Percentiles rank a stretch among this genome's conserved stretches.
phyloP scores from a whole-genome alignment of 2,888 invertebrate species.

The Sialis fuliginosa region DNA sequence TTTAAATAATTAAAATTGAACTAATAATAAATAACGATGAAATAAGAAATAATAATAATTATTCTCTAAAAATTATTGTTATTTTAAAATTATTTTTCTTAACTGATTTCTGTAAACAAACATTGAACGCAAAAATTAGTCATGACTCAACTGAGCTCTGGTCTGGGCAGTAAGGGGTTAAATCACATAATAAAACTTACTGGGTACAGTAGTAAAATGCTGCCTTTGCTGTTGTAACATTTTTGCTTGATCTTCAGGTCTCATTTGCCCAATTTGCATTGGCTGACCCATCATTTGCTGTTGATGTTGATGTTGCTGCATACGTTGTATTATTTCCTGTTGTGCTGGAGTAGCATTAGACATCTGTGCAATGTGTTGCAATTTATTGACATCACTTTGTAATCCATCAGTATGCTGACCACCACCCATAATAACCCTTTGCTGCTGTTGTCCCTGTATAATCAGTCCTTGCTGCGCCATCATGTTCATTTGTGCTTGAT shows the following conservation, averaged over 20 bases:
- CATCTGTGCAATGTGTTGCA: conserved; percentile 20
- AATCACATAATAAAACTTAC: conserved; percentile 33
- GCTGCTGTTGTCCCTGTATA: conserved; percentile 8
- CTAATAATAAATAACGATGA: no score
- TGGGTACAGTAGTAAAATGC: conserved; percentile 20
- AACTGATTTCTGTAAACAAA: no score
- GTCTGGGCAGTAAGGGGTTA: conserved; percentile 32
- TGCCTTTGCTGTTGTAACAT: conserved; percentile 16
- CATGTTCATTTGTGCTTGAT: not conserved
- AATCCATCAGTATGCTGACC: not conserved
- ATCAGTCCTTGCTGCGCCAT: conserved; percentile 7
- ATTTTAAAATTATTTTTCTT: no score
- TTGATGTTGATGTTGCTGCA: conserved; percentile 13
- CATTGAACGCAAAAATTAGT: no score
- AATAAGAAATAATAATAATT: no score
- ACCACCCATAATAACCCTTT: conserved; percentile 7
- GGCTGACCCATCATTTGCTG: conserved; percentile 5
- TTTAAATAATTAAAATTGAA: no score
- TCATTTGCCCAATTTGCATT: conserved; percentile 7
- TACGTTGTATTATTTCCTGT: conserved; percentile 13
- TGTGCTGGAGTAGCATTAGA: conserved; percentile 20
- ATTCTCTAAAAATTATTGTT: no score
- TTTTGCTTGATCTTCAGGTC: conserved; percentile 9
- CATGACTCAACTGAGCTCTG: no score
- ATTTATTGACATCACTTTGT: conserved; percentile 9